Evolutionary conservation across 1,140 invertebrate species (phyloP), one percentile per base, ranked within the genome.

Genomic region (Calycopis cecrops): DNA sequence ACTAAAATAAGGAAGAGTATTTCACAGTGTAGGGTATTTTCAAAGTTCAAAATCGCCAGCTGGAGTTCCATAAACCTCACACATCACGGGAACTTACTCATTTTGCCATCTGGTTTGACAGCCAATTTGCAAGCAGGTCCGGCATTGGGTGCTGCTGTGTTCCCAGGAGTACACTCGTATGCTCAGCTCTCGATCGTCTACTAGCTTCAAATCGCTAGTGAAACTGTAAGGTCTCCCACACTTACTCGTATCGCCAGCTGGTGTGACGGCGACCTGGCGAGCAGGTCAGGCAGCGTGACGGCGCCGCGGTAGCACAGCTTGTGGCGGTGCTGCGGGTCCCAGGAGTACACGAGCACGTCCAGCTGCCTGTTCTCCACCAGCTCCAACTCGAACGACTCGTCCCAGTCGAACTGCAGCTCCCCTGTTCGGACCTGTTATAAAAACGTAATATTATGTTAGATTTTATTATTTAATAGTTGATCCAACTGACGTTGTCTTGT

Each of bases 331-430:
- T 97, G 96, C 1, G 97, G 97, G 89, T 99, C 97, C 98, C 98
- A 99, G 1, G 97, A 98, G 85, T 99, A 99, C 11, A 99, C 96
- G 48, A 99, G 90, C 63, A 99, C 94, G 71, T 99, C 97, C 37
- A 99, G 89, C 82, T 99, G 96, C 63, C 94, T 93, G 68, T 98
- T 98, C 62, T 95, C 94, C 18, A 98, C 95, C 38, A 99, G 88
- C 76, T 99, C 98, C 59, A 99, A 89, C 83, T 99, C 98, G 73
- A 99, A 99, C 18, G 96, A 97, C 88, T 99, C 98, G 73, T 99
- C 97, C 98, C 98, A 99, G 85, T 99, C 97, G 83, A 99, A 99
- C 77, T 98, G 96, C 10, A 98, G 91, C 79, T 99, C 98, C 17
- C 97, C 98, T 9, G 96, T 98, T 47, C 97, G 91, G n/a, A 98